Evolutionary conservation across 1,140 invertebrate genomes (phyloP).

Genomic region (Lineus longissimus): DNA sequence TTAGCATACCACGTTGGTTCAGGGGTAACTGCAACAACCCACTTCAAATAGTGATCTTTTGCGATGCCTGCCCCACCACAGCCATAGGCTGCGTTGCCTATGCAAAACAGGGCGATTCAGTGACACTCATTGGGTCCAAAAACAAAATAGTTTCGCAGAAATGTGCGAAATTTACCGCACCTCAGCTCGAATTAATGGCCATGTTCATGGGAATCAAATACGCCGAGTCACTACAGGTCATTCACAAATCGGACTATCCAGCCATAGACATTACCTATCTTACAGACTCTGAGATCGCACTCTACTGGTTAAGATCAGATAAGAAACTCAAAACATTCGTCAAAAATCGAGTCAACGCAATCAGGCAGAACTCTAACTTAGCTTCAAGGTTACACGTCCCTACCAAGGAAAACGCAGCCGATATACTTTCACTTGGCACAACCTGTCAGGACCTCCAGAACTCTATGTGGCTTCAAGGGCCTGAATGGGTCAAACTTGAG

Average conservation of each 20-base stretch:
- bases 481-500: background rate
- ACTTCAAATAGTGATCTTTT: background rate
- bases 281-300: background rate
- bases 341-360: background rate
- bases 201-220: background rate
- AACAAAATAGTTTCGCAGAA: constrained; percentile 5
- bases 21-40: background rate
- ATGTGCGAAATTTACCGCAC: background rate
- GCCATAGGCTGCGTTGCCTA: background rate
- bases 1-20: background rate
- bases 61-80: background rate
- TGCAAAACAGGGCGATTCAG: background rate
- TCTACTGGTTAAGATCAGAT: constrained; percentile 1
- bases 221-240: background rate
- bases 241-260: background rate
- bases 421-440: background rate
- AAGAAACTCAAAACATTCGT: background rate
- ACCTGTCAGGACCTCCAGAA: background rate
- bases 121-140: background rate
- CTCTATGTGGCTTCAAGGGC: background rate
- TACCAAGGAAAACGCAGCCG: background rate
- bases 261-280: background rate
- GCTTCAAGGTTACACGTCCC: background rate
- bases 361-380: background rate
- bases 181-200: background rate